Conservation (phyloP, 2,797 vertebrate species). For the Silurus aristotelis region DNA sequence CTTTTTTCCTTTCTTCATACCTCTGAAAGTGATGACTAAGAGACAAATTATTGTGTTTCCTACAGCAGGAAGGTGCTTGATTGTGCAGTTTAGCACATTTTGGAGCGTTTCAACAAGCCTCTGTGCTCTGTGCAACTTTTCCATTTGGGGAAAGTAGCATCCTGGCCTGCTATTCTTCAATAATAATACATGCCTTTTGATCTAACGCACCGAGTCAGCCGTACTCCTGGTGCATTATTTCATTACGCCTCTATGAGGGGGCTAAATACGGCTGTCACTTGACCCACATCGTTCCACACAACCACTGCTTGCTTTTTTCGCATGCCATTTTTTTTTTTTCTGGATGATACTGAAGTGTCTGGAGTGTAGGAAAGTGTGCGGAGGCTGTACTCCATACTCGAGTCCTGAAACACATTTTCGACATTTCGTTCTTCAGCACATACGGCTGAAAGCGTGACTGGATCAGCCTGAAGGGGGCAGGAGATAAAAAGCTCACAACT, state of each 20-base stretch:
- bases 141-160: conserved; percentile 43
- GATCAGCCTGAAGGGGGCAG: background rate
- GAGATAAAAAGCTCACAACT: background rate
- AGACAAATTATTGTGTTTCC: conserved; percentile 32
- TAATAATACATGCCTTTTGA: conserved; percentile 49
- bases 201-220: conserved; percentile 32
- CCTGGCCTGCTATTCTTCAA: conserved; percentile 41
- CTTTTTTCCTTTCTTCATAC: background rate
- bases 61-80: conserved; percentile 22
- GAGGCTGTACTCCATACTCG: background rate
- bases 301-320: conserved; percentile 16
- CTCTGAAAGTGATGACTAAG: conserved; percentile 39
- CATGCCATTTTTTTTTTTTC: background rate
- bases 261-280: conserved; percentile 52
- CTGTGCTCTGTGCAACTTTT: conserved; percentile 43
- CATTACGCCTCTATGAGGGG: conserved; percentile 38
- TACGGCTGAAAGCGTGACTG: conserved; percentile 2
- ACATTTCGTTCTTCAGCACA: background rate
- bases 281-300: conserved; percentile 34
- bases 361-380: conserved; percentile 31
- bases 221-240: conserved; percentile 39
- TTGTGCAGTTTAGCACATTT: conserved; percentile 45
- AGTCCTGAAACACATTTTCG: background rate
- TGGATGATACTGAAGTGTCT: conserved; percentile 22
- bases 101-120: conserved; percentile 43